Conservation (phyloP, 2,888 invertebrate genomes). For the Chymomyza amoena region DNA sequence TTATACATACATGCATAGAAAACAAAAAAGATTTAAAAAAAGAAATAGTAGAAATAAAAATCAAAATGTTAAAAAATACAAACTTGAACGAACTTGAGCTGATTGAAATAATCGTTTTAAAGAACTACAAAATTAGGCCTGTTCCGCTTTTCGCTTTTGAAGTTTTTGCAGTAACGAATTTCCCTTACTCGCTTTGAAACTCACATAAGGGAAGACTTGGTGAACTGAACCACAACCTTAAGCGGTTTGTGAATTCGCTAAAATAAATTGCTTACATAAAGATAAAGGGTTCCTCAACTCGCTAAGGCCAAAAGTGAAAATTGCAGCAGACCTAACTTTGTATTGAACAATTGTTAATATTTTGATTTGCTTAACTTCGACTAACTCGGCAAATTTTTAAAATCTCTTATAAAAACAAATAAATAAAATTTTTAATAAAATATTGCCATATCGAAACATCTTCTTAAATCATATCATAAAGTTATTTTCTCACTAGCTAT, state of each 20-base stretch:
- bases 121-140: constrained; percentile 48
- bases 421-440: background rate
- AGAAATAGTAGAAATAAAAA: constrained; percentile 42
- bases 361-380: background rate
- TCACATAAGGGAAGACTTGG: too few species aligned
- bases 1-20: constrained; percentile 21
- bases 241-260: too few species aligned
- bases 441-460: background rate
- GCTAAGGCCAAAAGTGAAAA: constrained; percentile 7
- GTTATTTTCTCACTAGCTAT: background rate
- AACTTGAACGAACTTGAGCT: background rate
- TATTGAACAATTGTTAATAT: constrained; percentile 26
- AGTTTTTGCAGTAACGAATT: too few species aligned
- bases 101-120: constrained; percentile 38
- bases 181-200: too few species aligned
- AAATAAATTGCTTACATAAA: too few species aligned
- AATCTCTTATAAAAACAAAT: background rate
- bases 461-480: constrained; percentile 18
- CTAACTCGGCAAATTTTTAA: background rate
- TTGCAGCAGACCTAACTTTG: constrained; percentile 37
- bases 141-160: too few species aligned
- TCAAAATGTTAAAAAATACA: constrained; percentile 51
- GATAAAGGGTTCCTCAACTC: too few species aligned
- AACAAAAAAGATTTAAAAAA: constrained; percentile 24
- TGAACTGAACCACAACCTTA: too few species aligned